Evolutionary conservation across 2,797 vertebrate genomes (phyloP), one percentile per base, ranked within the genome.

Genomic region (Emys orbicularis): DNA sequence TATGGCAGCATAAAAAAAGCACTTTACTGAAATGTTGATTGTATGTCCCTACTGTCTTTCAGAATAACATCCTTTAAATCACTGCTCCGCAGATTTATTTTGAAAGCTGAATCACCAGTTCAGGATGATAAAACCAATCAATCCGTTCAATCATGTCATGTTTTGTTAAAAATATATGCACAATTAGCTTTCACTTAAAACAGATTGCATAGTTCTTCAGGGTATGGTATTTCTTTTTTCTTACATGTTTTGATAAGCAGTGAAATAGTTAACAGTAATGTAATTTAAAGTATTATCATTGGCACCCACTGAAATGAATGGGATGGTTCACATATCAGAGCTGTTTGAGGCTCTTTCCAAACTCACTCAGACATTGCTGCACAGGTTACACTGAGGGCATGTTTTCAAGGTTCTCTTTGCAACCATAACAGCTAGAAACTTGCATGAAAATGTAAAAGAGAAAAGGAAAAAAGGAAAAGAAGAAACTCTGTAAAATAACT

Each of bases 21-120:
- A 44, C 16, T 65, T 65, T 65, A 34, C 31, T n/a, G 59, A 34
- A 65, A n/a, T 65, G 59, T 65, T 65, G 31, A 65, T 34, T 65
- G 34, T n/a, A 65, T 65, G 31, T 18, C 61, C 16, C 19, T 31
- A 23, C 77, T 21, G 4, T 56, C 54, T 56, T 91, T 90, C 23
- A 10, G 52, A 19, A n/a, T 25, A 61, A 12, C 65, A 95, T 80
- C 29, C 4, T 50, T 86, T 82, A 65, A 49, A 47, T 15, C 12
- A 59, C 18, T 23, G 49, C 19, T 50, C 80, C 57, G 57, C 84
- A 91, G 41, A 87, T 72, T 50, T 29, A 68, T 87, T 93, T 16
- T 44, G 18, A 54, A 92, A 88, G 59, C 89, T 72, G 54, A 92
- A 97, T 61, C 34, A 91, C 9, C 81, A 81, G 16, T 90, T 87